Conservation (phyloP, 2,888 invertebrate species). For the Troglohyphantes excavatus region DNA sequence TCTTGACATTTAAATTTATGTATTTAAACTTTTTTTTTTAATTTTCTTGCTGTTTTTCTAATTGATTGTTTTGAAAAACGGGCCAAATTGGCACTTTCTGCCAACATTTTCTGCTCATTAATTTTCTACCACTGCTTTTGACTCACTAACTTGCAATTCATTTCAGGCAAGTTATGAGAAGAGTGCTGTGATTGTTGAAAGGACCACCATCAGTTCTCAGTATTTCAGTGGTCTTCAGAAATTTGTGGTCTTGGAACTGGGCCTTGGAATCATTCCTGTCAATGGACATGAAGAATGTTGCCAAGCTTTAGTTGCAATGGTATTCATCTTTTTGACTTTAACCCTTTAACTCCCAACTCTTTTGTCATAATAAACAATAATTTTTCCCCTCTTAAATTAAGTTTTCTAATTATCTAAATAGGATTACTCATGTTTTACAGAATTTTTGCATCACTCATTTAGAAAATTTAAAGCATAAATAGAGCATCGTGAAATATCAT, state of each 20-base stretch:
- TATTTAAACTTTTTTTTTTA: too few species aligned
- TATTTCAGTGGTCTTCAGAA: slow-evolving; percentile 65
- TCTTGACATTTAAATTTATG: too few species aligned
- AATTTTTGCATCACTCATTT: too few species aligned
- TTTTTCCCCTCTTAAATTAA: too few species aligned
- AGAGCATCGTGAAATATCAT: not conserved
- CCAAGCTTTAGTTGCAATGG: slow-evolving; percentile 66
- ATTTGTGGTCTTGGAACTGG: slow-evolving; percentile 72
- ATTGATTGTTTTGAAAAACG: not conserved
- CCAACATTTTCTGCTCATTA: not conserved
- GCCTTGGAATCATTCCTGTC: slow-evolving; percentile 67
- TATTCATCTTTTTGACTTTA: too few species aligned
- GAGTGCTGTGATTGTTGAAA: slow-evolving; percentile 65
- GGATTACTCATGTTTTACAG: too few species aligned
- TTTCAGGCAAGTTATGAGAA: slow-evolving; percentile 58
- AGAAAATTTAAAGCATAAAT: too few species aligned
- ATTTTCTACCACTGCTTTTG: not conserved
- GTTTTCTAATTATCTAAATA: too few species aligned
- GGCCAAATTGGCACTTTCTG: too few species aligned
- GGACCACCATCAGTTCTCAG: slow-evolving; percentile 61
- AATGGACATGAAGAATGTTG: slow-evolving; percentile 62
- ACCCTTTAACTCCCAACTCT: too few species aligned
- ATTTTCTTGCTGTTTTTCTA: too few species aligned
- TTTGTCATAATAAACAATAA: too few species aligned
- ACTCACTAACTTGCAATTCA: not conserved